Evolutionary conservation across 2,113 vertebrate species (phyloP).

Genomic region (Blennius ocellaris): DNA sequence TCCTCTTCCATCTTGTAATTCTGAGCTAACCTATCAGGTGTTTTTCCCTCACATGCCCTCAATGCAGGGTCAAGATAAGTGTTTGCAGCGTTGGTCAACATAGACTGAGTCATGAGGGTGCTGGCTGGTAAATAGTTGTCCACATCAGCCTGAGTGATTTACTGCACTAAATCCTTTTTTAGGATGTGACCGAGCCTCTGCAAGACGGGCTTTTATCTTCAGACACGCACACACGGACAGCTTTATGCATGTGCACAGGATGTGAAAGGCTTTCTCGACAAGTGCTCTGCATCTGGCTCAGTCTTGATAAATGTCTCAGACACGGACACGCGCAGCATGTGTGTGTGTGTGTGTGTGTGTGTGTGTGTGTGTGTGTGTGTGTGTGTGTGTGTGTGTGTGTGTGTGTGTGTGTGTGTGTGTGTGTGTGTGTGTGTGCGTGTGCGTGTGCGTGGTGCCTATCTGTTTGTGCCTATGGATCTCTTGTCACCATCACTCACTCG

Average conservation of each 20-base stretch:
- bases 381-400: too few relatives aligned
- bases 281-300: slow-evolving; percentile 66
- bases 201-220: slow-evolving; percentile 74
- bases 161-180: slow-evolving; percentile 72
- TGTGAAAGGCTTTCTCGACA: slow-evolving; percentile 71
- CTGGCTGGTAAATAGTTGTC: slow-evolving; percentile 68
- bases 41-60: not conserved
- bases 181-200: slow-evolving; percentile 47
- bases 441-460: slow-evolving; percentile 32
- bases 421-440: too few relatives aligned
- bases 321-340: slow-evolving; percentile 25
- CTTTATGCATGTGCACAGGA: slow-evolving; percentile 73
- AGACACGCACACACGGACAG: slow-evolving; percentile 55
- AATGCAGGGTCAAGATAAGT: not conserved
- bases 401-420: not conserved
- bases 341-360: too few relatives aligned
- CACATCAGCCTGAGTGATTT: slow-evolving; percentile 67
- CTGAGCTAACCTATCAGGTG: not conserved
- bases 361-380: not conserved
- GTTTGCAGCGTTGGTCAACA: slow-evolving; percentile 43
- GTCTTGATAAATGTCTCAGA: slow-evolving; percentile 70
- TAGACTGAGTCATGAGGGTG: slow-evolving; percentile 24
- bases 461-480: slow-evolving; percentile 53
- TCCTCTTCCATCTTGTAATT: slow-evolving; percentile 1
- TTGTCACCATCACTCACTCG: slow-evolving; percentile 58